Evolutionary conservation across 2,113 vertebrate genomes (phyloP).

Genomic region (Limnothrissa miodon): DNA sequence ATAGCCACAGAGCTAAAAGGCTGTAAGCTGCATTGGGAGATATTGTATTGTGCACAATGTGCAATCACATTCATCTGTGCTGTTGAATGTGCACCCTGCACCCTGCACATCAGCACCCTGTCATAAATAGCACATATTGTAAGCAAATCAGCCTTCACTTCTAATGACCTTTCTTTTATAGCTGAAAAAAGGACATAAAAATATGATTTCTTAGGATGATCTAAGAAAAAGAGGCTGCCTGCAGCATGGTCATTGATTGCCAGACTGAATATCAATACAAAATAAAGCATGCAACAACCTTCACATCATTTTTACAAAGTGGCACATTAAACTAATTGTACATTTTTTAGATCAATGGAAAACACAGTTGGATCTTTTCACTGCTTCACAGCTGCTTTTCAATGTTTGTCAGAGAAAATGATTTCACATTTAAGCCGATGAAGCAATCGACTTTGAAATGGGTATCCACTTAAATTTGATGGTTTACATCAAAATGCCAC

Average conservation of each 20-base stretch:
- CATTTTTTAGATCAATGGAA: constrained; percentile 39
- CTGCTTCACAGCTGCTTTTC: background rate
- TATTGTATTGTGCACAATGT: constrained; percentile 30
- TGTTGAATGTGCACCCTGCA: constrained; percentile 37
- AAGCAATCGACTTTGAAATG: constrained; percentile 34
- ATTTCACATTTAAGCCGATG: constrained; percentile 24
- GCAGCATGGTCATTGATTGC: background rate
- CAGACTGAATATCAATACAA: background rate
- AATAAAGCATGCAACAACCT: background rate
- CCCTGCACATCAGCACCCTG: constrained; percentile 25
- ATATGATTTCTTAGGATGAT: background rate
- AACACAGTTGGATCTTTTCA: constrained; percentile 37
- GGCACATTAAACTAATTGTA: constrained; percentile 39
- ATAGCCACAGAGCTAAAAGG: constrained; percentile 13
- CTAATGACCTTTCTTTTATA: too few species aligned
- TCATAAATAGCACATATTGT: constrained; percentile 18
- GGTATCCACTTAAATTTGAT: constrained; percentile 29
- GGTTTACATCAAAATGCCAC: constrained; percentile 49
- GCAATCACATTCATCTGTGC: constrained; percentile 26
- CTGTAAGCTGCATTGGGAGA: constrained; percentile 31
- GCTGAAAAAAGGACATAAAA: background rate
- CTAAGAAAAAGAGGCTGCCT: background rate
- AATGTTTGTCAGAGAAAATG: constrained; percentile 15
- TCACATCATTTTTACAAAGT: constrained; percentile 20
- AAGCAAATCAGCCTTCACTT: background rate